Evolutionary conservation across 1,140 invertebrate genomes (phyloP).

Genomic region (Drosophila subobscura): DNA sequence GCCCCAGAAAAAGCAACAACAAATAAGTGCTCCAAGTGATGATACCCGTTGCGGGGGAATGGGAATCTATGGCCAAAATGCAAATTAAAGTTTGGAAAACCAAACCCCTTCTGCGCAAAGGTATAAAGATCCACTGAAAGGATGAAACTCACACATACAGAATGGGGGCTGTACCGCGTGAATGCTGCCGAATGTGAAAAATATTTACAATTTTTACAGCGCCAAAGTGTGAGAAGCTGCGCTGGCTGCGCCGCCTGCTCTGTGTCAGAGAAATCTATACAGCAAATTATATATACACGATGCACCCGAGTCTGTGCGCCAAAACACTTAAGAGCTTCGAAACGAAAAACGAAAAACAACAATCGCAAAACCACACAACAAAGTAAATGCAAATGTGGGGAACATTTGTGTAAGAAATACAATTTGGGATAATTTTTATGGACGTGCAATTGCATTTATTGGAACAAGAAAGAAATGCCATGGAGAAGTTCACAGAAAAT

Average conservation of each 20-base stretch:
- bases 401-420: slow-evolving; percentile 7
- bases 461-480: not conserved
- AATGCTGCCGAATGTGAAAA: slow-evolving; percentile 17
- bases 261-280: slow-evolving; percentile 35
- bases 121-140: slow-evolving; percentile 4
- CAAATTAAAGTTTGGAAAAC: too few relatives aligned
- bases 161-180: not conserved
- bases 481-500: too few relatives aligned
- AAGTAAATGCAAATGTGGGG: slow-evolving; percentile 20
- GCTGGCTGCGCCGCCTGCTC: not conserved
- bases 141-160: slow-evolving; percentile 28
- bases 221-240: slow-evolving; percentile 9
- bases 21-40: too few relatives aligned
- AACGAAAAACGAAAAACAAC: not conserved
- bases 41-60: too few relatives aligned
- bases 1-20: not conserved
- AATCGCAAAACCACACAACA: not conserved
- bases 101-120: too few relatives aligned
- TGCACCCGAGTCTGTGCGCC: slow-evolving; percentile 43
- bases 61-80: too few relatives aligned
- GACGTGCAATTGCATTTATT: not conserved
- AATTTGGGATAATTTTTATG: slow-evolving; percentile 9
- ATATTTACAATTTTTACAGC: slow-evolving; percentile 67
- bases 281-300: slow-evolving; percentile 52
- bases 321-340: slow-evolving; percentile 45